phyloP scores from a whole-genome alignment of 2,888 invertebrate species.

The Tipula lateralis region DNA sequence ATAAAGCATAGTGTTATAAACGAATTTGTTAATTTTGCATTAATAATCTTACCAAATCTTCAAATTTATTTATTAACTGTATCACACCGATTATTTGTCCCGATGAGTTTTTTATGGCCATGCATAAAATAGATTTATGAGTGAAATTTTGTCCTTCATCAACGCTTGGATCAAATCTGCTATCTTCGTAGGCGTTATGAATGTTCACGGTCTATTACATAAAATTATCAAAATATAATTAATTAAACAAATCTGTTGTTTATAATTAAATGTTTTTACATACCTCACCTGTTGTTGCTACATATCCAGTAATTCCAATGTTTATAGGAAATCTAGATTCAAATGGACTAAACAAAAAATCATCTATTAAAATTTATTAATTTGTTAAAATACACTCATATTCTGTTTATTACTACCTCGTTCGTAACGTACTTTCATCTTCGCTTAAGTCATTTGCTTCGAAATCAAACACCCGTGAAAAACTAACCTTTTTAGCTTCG shows the following conservation, averaged over 20 bases:
- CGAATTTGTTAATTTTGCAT: background rate
- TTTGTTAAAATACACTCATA: background rate
- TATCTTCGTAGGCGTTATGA: constrained; percentile 81
- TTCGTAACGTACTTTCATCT: constrained; percentile 74
- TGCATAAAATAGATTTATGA: constrained; percentile 86
- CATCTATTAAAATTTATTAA: constrained; percentile 33
- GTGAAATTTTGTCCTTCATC: constrained; percentile 78
- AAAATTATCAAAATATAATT: constrained; percentile 16
- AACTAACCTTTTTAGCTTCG: constrained; percentile 85
- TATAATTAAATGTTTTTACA: constrained; percentile 39
- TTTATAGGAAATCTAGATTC: constrained; percentile 93
- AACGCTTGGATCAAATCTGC: constrained; percentile 80
- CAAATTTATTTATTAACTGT: constrained; percentile 88
- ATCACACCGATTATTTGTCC: constrained; percentile 91
- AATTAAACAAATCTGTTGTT: constrained; percentile 30
- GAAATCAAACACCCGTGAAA: constrained; percentile 90
- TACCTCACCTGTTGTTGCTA: constrained; percentile 93
- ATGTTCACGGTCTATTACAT: constrained; percentile 79
- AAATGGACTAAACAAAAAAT: constrained; percentile 61
- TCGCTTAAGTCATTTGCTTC: constrained; percentile 83
- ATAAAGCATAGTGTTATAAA: background rate
- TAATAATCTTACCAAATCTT: constrained; percentile 58
- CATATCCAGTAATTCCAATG: constrained; percentile 90
- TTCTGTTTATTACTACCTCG: constrained; percentile 53
- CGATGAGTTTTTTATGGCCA: constrained; percentile 92